These are phyloP conservation scores for Mustela erminea DNA, from an alignment of 2,797 vertebrate species.

Conservation along the genomic window DNA sequence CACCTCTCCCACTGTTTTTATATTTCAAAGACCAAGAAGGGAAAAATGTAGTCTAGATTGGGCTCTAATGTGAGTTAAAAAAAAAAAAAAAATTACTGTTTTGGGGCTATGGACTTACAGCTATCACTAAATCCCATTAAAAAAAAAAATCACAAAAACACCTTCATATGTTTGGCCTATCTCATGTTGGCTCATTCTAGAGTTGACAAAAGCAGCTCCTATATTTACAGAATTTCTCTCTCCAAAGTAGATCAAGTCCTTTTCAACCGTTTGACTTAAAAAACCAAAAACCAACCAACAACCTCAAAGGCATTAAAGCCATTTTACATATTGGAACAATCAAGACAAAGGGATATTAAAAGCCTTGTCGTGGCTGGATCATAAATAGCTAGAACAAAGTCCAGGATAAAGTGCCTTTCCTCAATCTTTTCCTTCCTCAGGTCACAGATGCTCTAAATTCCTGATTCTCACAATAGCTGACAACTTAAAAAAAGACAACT, in stretches of 20 bases:
- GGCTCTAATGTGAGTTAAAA: background rate
- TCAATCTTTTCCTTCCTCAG: background rate
- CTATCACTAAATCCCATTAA: background rate
- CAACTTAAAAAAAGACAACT: background rate
- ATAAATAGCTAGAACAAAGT: background rate
- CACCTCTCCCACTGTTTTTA: background rate
- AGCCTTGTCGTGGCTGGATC: background rate
- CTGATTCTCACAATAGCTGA: background rate
- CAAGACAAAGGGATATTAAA: background rate
- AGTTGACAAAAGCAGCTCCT: background rate
- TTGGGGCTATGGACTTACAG: background rate
- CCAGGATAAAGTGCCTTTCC: background rate
- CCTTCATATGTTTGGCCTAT: background rate
- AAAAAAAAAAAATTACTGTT: background rate
- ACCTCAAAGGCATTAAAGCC: background rate
- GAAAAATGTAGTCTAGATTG: background rate
- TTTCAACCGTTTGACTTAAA: conserved; percentile 29
- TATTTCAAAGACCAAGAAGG: conserved; percentile 40
- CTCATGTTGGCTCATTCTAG: background rate
- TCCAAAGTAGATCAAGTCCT: conserved; percentile 47
- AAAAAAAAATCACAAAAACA: background rate
- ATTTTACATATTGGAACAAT: conserved; percentile 65
- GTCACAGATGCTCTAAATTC: background rate
- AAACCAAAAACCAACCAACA: background rate
- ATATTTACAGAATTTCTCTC: background rate